Evolutionary conservation across 2,113 vertebrate species (phyloP).

Genomic region (Carlito syrichta): DNA sequence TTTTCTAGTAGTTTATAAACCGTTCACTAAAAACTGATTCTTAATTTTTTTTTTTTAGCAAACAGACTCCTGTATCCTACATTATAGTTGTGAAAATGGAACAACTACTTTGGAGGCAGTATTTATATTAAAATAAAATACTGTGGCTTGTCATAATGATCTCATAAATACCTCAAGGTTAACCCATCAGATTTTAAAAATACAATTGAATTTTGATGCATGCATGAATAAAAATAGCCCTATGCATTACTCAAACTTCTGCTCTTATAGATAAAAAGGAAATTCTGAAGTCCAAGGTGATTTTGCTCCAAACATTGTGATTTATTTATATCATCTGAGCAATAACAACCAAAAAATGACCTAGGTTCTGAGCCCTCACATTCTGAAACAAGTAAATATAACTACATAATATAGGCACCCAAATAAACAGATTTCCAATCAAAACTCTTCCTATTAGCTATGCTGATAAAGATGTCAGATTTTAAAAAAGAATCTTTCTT

Average conservation of each 20-base stretch:
- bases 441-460: not conserved
- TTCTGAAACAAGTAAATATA: not conserved
- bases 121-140: conserved; percentile 23
- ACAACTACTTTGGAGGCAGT: not conserved
- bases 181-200: not conserved
- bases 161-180: not conserved
- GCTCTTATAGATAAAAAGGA: not conserved
- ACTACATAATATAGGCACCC: not conserved
- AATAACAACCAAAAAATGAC: not conserved
- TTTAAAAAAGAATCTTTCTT: not conserved
- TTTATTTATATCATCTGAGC: not conserved
- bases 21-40: not conserved
- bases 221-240: not conserved
- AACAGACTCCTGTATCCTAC: not conserved
- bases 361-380: not conserved
- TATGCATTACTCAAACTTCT: not conserved
- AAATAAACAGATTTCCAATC: not conserved
- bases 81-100: not conserved
- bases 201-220: conserved; percentile 16
- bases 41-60: not conserved
- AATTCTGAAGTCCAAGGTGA: not conserved
- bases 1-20: conserved; percentile 23
- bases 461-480: not conserved
- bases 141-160: not conserved
- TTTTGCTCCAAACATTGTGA: not conserved